These are phyloP conservation scores for Himantopus leucocephalus DNA, from an alignment of 2,113 vertebrate genomes.

Conservation along the genomic window DNA sequence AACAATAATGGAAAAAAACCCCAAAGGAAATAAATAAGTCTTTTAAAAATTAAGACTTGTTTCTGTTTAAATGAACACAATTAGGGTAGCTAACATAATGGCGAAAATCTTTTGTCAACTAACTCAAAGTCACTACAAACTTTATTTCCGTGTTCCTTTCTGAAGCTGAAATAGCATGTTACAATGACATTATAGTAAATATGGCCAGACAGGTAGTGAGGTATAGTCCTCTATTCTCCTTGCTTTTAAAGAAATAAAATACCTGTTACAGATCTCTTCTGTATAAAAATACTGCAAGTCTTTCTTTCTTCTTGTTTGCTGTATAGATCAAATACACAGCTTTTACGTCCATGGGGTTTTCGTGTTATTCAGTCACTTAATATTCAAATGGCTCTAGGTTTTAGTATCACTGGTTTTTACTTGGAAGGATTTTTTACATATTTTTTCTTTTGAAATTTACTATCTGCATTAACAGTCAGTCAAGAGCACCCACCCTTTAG, in stretches of 20 bases:
- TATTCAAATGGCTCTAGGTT: slow-evolving; percentile 74
- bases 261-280: slow-evolving; percentile 75
- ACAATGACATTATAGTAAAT: slow-evolving; percentile 72
- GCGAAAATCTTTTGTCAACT: slow-evolving; percentile 54
- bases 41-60: slow-evolving; percentile 68
- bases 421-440: slow-evolving; percentile 59
- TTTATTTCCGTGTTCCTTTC: slow-evolving; percentile 62
- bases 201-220: slow-evolving; percentile 75
- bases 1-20: slow-evolving; percentile 54
- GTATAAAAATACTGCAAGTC: slow-evolving; percentile 79
- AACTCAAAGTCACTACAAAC: slow-evolving; percentile 59
- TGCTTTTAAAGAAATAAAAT: slow-evolving; percentile 79
- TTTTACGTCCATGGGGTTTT: slow-evolving; percentile 38
- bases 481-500: slow-evolving; percentile 67
- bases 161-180: slow-evolving; percentile 65
- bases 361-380: slow-evolving; percentile 50
- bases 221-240: slow-evolving; percentile 75
- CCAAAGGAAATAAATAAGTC: slow-evolving; percentile 77
- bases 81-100: slow-evolving; percentile 62
- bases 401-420: slow-evolving; percentile 60
- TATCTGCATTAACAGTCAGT: slow-evolving; percentile 60
- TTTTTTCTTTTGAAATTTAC: slow-evolving; percentile 9
- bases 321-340: slow-evolving; percentile 59
- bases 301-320: slow-evolving; percentile 65
- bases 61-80: slow-evolving; percentile 66